Evolutionary conservation across 2,113 vertebrate species (phyloP).

Genomic region (Riparia riparia): DNA sequence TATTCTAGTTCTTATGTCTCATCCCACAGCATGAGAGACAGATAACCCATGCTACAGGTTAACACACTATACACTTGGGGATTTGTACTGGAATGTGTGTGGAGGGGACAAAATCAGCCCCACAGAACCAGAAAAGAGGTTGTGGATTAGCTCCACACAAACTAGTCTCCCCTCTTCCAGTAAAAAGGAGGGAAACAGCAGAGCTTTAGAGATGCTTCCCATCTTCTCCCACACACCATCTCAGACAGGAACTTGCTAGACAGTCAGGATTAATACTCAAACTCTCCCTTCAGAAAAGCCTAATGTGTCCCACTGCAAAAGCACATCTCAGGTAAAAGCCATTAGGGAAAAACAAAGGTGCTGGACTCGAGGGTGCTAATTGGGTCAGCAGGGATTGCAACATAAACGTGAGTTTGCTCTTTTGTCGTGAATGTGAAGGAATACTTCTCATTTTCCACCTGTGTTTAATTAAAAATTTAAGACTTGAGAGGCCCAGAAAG

Average conservation of each 20-base stretch:
- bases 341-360: background rate
- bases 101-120: background rate
- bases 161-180: background rate
- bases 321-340: background rate
- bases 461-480: background rate
- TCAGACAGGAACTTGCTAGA: background rate
- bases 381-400: background rate
- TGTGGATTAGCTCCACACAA: background rate
- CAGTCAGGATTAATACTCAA: background rate
- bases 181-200: background rate
- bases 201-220: background rate
- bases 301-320: accelerated
- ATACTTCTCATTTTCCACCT: background rate
- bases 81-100: background rate
- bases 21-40: background rate
- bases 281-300: background rate
- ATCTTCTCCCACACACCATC: background rate
- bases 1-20: background rate
- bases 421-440: background rate
- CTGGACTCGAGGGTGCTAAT: background rate
- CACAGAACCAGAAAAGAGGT: background rate
- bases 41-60: background rate
- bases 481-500: background rate
- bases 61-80: background rate
- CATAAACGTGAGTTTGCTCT: background rate